Base-by-base conservation (phyloP, 2,888 invertebrate genomes). In the Oscheius sp. region DNA sequence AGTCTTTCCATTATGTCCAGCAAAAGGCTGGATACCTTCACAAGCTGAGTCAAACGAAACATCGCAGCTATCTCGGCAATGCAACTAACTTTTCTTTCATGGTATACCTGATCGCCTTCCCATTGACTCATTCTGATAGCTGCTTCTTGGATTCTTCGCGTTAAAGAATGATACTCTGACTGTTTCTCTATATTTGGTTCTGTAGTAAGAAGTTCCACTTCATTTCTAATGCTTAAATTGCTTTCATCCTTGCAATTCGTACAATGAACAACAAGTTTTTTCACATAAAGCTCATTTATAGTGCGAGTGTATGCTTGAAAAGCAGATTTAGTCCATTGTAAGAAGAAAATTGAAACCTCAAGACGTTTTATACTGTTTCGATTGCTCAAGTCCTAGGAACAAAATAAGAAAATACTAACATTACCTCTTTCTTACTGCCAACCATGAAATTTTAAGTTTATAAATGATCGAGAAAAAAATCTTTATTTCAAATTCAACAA, bases 31-130 rank as follows among this genome's bases (percentile, higher is more conserved):
- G 67, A 67, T 66, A 67, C 67, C 54, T 68, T 57, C 1, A 67
- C 38, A 0, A 75, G 45, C 9, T 62, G 69, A 54, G 64, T 68
- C 51, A 72, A 49, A 26, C 74, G 70, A 44, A 69, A 66, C 20
- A 69, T 33, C 12, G 67, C 57, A 9, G 72, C 63, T 12, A 72
- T 38, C 45, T 75, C 74, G 3, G 36, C 51, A 8, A 75, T 38
- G 33, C 65, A n/a, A 24, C 38, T 22, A 1, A 64, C 44, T 22
- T 44, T 64, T 4, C 30, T 17, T 22, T 36, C n/a, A 24, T 50
- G 33, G n/a, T 9, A 6, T 12, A 20, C n/a, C 0, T 9, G 26
- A 2, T 38, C 38, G n/a, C 64, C 64, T 26, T 64, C 51, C 64
- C 64, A 64, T 2, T 32, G 36, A 14, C 51, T 33, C 38, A 38